Evolutionary conservation across 2,888 invertebrate genomes (phyloP), one percentile per base, ranked within the genome.

Genomic region (Augochlorella aurata): DNA sequence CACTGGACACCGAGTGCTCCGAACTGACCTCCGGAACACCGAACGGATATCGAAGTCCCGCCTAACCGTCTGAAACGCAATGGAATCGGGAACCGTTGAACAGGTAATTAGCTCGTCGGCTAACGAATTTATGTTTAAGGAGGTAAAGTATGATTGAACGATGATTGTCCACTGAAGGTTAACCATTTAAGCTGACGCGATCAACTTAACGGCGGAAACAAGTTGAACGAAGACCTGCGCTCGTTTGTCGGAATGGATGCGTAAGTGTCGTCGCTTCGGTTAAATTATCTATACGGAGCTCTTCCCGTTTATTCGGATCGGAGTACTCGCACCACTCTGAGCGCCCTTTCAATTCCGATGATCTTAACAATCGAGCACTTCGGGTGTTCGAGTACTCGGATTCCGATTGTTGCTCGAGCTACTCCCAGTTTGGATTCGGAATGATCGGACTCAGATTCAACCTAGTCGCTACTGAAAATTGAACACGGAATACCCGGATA

Each of bases 1-100:
- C 87, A 81, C 80, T 86, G 87, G 81, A 87, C 86, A 81, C 63
- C 49, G 29, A 24, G 61, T 65, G 69, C 52, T 71, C 77, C 45
- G 24, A 65, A 50, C 50, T 21, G 50, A 58, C 44, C 12, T 21
- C n/a, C n/a, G 38, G 65, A 66, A 68, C 84, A 65, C 67, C 75
- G 50, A 24, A 70, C 66, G 74, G 58, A 70, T 38, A 38, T 52
- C 54, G 50, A 44, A 69, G 38, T 65, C 38, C 38, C 45, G 58
- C 21, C 73, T 73, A 66, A 73, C 29, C 61, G 61, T 61, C 24
- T 24, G 14, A 61, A 47, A 47, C 12, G 47, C 47, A 29, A 29
- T 29, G 29, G 29, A 29, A 29, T 29, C 29, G 29, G 2, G 29
- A 29, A 29, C 29, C 29, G 29, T 29, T 29, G 29, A 29, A 29